phyloP scores from a whole-genome alignment of 1,140 invertebrate genomes.

The Diachasma alloeum region DNA sequence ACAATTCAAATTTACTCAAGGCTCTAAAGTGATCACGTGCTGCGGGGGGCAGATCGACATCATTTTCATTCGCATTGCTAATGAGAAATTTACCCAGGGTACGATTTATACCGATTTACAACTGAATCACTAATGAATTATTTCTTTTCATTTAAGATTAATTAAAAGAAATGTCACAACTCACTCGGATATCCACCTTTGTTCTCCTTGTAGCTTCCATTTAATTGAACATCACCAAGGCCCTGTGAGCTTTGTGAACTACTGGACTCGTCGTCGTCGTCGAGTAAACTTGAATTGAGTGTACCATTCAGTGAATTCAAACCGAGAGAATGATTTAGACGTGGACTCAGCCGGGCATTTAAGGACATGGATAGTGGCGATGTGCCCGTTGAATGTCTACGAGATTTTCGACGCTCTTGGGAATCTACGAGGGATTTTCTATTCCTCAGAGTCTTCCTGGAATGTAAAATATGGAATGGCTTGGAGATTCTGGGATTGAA shows the following conservation, averaged over 20 bases:
- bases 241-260: slow-evolving; percentile 67
- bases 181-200: slow-evolving; percentile 58
- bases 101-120: neutral
- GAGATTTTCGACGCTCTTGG: slow-evolving; percentile 77
- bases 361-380: slow-evolving; percentile 66
- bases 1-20: neutral
- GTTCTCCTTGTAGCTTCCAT: slow-evolving; percentile 69
- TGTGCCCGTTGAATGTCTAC: slow-evolving; percentile 76
- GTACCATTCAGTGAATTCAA: slow-evolving; percentile 55
- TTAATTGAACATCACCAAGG: slow-evolving; percentile 64
- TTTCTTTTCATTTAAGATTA: neutral
- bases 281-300: slow-evolving; percentile 60
- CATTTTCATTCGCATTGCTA: slow-evolving; percentile 3
- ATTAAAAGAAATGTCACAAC: neutral
- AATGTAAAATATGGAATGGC: slow-evolving; percentile 24
- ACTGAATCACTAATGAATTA: neutral
- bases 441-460: slow-evolving; percentile 78
- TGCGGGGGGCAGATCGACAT: neutral
- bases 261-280: slow-evolving; percentile 68
- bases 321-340: slow-evolving; percentile 56
- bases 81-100: neutral
- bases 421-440: slow-evolving; percentile 73
- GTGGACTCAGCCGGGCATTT: slow-evolving; percentile 54
- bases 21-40: neutral
- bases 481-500: neutral